Evolutionary conservation across 2,888 invertebrate species (phyloP).

Genomic region (Meiosimyza decipiens): DNA sequence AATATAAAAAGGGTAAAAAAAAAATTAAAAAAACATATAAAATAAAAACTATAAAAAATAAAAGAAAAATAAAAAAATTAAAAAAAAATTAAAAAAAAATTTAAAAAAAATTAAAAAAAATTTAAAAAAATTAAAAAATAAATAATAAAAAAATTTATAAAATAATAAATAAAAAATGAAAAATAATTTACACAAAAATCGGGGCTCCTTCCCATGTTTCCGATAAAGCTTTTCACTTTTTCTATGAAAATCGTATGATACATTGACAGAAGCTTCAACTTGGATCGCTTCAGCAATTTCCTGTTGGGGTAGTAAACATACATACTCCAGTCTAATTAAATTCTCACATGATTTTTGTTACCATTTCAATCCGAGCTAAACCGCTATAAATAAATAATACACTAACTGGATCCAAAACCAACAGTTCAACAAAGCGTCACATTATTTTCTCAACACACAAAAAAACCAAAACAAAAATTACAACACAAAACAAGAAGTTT

Average conservation of each 20-base stretch:
- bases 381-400: not conserved
- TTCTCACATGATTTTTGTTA: too few species aligned
- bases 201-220: too few species aligned
- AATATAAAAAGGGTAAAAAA: not conserved
- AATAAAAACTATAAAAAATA: not conserved
- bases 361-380: too few species aligned
- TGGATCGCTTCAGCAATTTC: too few species aligned
- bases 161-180: not conserved
- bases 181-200: too few species aligned
- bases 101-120: not conserved
- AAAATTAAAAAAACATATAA: not conserved
- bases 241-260: too few species aligned
- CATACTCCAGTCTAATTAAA: too few species aligned
- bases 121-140: not conserved
- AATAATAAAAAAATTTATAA: not conserved
- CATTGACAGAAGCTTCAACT: too few species aligned
- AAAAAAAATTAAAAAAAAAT: slow-evolving; percentile 1
- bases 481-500: not conserved
- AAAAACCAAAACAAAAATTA: not conserved
- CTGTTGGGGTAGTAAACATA: too few species aligned
- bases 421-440: not conserved
- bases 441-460: not conserved
- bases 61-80: slow-evolving; percentile 14
- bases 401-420: not conserved
- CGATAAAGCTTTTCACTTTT: too few species aligned